A percentile compares a stretch with the other conserved stretches of the same genome.
Evolutionary conservation across 2,797 vertebrate genomes (phyloP).

Genomic region (Myotis daubentonii): DNA sequence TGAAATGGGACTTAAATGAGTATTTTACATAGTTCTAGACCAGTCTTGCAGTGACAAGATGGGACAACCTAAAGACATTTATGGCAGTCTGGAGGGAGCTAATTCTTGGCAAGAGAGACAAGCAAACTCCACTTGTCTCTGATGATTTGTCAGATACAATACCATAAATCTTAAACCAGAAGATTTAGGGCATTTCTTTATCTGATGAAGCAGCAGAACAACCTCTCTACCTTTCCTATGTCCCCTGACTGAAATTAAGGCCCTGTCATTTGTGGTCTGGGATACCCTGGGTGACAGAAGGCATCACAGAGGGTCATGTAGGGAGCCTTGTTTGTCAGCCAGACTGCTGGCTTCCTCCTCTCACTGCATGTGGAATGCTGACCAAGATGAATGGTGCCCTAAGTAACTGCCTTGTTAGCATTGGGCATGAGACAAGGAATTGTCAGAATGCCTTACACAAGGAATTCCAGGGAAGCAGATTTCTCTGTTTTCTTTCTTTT

Average conservation of each 20-base stretch:
- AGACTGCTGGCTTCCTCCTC: neutral
- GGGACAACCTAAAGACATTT: constrained; percentile 73
- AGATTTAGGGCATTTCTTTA: constrained; percentile 32
- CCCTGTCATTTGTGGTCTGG: neutral
- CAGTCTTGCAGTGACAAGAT: constrained; percentile 65
- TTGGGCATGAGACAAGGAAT: neutral
- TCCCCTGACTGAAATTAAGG: neutral
- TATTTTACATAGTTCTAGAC: constrained; percentile 61
- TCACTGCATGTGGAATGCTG: constrained; percentile 51
- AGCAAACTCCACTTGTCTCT: constrained; percentile 64
- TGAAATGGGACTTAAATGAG: constrained; percentile 68
- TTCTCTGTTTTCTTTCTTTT: neutral
- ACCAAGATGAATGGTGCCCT: constrained; percentile 59
- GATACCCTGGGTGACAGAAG: neutral
- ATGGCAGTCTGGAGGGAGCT: constrained; percentile 61
- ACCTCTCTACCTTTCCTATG: constrained; percentile 40
- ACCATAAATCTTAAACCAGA: constrained; percentile 75
- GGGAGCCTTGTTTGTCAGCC: constrained; percentile 42
- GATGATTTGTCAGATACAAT: constrained; percentile 73
- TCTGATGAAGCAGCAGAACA: constrained; percentile 40
- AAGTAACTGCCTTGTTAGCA: constrained; percentile 41
- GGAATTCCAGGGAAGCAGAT: neutral
- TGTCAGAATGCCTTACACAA: constrained; percentile 45
- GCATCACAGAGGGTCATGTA: constrained; percentile 24
- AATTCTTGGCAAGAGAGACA: constrained; percentile 63